Percentiles rank a stretch among this genome's conserved stretches.
Conservation (phyloP, 2,113 vertebrate genomes). For the Sakesphorus luctuosus region DNA sequence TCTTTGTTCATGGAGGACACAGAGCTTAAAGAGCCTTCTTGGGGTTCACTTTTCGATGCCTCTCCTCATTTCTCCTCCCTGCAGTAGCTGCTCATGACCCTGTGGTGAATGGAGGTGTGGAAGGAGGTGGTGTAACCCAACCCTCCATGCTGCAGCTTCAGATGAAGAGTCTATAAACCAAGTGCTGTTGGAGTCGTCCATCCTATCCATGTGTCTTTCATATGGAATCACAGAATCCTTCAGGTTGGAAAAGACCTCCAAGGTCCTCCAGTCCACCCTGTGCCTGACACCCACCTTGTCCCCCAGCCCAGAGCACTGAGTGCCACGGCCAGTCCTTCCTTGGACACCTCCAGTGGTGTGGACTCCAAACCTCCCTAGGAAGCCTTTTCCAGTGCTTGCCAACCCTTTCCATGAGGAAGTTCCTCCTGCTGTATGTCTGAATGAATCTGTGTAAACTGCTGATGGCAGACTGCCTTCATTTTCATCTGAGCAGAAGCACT, state of each 20-base stretch:
- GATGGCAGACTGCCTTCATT: background rate
- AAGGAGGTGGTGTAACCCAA: background rate
- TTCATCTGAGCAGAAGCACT: background rate
- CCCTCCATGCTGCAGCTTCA: background rate
- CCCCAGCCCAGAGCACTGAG: background rate
- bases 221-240: background rate
- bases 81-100: fast-evolving
- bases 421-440: background rate
- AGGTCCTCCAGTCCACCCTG: fast-evolving
- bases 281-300: fast-evolving
- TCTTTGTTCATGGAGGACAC: background rate
- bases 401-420: background rate
- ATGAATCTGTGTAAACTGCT: fast-evolving
- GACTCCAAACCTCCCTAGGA: background rate
- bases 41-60: background rate
- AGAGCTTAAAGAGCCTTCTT: background rate
- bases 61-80: background rate
- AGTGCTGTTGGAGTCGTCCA: background rate
- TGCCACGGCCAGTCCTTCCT: background rate
- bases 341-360: fast-evolving
- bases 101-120: background rate
- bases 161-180: background rate
- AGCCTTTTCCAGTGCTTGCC: background rate
- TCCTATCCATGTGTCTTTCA: background rate
- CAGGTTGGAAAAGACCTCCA: background rate